Percentiles rank a stretch among this genome's conserved stretches.
phyloP scores from a whole-genome alignment of 2,797 vertebrate species.

The Rallus crepitans region DNA sequence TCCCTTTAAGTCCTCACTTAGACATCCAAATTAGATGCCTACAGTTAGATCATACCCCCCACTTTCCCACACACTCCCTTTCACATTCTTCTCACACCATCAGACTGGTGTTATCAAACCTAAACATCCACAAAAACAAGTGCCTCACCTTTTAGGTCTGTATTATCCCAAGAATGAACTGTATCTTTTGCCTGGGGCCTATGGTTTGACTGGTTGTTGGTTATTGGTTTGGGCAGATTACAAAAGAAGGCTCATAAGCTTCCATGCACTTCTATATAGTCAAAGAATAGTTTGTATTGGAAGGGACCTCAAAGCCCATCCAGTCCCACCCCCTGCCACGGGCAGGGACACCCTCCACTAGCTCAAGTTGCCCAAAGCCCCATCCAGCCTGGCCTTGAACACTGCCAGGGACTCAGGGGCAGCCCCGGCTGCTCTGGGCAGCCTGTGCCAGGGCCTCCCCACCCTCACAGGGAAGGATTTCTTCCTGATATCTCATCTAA shows the following conservation, averaged over 20 bases:
- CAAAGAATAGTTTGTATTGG: no score
- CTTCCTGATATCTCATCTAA: no score
- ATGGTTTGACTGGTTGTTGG: neutral
- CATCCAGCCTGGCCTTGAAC: no score
- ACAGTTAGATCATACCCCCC: neutral
- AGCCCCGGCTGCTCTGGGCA: no score
- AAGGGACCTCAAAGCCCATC: no score
- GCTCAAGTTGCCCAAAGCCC: no score
- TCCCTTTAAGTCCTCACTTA: neutral
- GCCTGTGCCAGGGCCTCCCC: no score
- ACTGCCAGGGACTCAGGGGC: no score
- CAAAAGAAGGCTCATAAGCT: neutral
- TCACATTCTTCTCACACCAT: neutral
- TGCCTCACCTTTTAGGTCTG: neutral
- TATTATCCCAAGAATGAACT: neutral
- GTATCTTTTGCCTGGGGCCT: neutral
- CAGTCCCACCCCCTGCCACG: no score
- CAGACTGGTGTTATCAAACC: neutral
- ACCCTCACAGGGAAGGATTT: no score
- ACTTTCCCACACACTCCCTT: neutral
- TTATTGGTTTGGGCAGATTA: neutral
- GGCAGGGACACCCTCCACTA: no score
- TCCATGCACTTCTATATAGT: neutral
- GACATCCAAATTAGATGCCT: conserved; percentile 1
- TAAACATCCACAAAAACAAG: neutral